Evolutionary conservation across 92 coral and sea anemone species (phyloP).

Genomic region (Meandrina meandrites): DNA sequence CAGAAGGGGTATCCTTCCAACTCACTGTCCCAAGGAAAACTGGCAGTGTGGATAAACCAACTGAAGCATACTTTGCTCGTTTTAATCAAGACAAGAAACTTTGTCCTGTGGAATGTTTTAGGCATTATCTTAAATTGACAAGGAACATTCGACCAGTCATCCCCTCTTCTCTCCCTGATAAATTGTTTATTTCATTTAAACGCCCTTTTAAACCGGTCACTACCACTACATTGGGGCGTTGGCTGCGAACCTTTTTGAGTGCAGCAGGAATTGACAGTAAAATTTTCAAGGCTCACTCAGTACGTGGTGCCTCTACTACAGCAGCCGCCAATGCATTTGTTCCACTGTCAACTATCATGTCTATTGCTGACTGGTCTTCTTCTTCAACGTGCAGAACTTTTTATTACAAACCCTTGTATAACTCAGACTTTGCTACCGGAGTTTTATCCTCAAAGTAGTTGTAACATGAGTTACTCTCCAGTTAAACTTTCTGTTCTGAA

Average conservation of each 20-base stretch:
- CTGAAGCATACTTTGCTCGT: background rate
- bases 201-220: background rate
- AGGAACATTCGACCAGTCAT: slow-evolving; percentile 14
- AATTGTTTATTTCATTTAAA: slow-evolving; percentile 4
- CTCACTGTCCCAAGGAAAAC: slow-evolving; percentile 19
- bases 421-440: slow-evolving; percentile 10
- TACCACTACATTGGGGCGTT: slow-evolving; percentile 10
- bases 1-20: slow-evolving; percentile 33
- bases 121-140: background rate
- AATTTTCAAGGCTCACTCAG: slow-evolving; percentile 36
- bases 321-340: slow-evolving; percentile 48
- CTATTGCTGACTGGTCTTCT: slow-evolving; percentile 52
- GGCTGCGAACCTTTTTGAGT: background rate
- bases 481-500: too few species aligned
- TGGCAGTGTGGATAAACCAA: background rate
- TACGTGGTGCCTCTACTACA: slow-evolving; percentile 39
- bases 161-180: background rate
- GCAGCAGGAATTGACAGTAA: slow-evolving; percentile 38
- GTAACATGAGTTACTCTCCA: too few species aligned
- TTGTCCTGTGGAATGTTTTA: slow-evolving; percentile 10
- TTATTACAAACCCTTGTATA: slow-evolving; percentile 1
- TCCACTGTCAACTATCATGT: slow-evolving; percentile 42
- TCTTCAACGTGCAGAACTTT: background rate
- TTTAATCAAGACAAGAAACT: slow-evolving; percentile 11
- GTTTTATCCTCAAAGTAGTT: background rate